Conservation (phyloP, 2,113 vertebrate species). For the Aegotheles bennettii region DNA sequence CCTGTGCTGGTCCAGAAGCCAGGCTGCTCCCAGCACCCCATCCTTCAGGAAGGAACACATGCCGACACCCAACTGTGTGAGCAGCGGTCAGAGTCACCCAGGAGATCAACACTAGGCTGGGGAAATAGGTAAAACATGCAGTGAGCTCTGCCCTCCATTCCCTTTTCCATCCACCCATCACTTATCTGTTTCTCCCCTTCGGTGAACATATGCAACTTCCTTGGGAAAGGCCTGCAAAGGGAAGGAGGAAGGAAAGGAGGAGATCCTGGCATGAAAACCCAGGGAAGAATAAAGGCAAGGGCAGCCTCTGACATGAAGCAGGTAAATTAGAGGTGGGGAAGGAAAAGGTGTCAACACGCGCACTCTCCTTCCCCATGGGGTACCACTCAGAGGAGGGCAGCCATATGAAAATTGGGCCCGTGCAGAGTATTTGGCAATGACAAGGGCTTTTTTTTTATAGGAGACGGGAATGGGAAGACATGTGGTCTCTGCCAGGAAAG, state of each 20-base stretch:
- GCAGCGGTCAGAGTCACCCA: not conserved
- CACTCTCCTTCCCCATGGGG: not conserved
- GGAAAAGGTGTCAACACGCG: not conserved
- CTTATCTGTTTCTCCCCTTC: not conserved
- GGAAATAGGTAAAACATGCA: not conserved
- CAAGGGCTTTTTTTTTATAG: not conserved
- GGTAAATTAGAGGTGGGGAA: not conserved
- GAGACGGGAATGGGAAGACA: not conserved
- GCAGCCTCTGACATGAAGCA: not conserved
- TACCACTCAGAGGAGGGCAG: not conserved
- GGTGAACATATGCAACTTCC: not conserved
- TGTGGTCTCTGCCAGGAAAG: constrained; percentile 20
- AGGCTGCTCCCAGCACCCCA: not conserved
- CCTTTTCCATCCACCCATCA: not conserved
- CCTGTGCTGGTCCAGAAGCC: not conserved
- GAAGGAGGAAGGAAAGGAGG: not conserved
- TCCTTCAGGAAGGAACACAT: not conserved
- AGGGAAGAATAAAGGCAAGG: not conserved
- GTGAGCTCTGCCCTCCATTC: not conserved
- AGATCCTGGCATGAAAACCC: not conserved
- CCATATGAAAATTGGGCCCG: fast-evolving
- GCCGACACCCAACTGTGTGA: not conserved
- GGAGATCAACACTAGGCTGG: not conserved
- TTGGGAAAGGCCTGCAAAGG: not conserved
- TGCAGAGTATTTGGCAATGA: not conserved